Evolutionary conservation across 1,140 invertebrate genomes (phyloP).

Genomic region (Nasonia giraulti): DNA sequence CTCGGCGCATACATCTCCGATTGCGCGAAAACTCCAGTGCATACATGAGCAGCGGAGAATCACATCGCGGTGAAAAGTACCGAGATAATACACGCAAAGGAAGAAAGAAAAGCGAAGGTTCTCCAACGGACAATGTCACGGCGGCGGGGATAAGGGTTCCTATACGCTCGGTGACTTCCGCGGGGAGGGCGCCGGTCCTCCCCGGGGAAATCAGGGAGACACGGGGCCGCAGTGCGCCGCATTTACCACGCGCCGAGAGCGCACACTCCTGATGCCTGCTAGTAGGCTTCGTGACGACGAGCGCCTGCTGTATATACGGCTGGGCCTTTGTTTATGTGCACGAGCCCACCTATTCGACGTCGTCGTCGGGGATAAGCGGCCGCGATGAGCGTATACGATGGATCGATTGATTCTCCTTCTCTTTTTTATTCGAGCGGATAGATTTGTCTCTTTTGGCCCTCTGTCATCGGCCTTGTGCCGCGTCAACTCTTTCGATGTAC

Average conservation of each 20-base stretch:
- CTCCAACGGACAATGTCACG: not conserved
- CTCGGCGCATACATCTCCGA: too few species aligned
- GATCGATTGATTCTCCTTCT: not conserved
- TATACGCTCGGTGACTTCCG: not conserved
- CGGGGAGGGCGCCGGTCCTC: conserved; percentile 49
- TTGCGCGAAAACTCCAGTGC: not conserved
- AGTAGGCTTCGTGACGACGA: not conserved
- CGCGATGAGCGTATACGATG: not conserved
- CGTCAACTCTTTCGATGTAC: too few species aligned
- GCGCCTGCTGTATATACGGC: too few species aligned
- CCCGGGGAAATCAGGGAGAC: conserved; percentile 72
- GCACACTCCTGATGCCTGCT: not conserved
- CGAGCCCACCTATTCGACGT: not conserved
- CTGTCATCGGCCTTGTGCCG: too few species aligned
- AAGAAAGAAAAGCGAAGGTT: not conserved
- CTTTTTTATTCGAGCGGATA: not conserved
- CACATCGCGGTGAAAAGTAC: not conserved
- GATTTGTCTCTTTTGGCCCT: too few species aligned
- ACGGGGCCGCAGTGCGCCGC: conserved; percentile 53
- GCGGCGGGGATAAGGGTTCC: conserved; percentile 16
- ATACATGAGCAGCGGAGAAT: not conserved
- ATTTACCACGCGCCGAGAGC: conserved; percentile 35
- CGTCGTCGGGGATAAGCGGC: not conserved
- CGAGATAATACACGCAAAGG: not conserved
- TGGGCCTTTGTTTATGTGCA: conserved; percentile 21